Evolutionary conservation across 2,888 invertebrate species (phyloP), one percentile per base, ranked within the genome.

Genomic region (Cantharis flavilabris): DNA sequence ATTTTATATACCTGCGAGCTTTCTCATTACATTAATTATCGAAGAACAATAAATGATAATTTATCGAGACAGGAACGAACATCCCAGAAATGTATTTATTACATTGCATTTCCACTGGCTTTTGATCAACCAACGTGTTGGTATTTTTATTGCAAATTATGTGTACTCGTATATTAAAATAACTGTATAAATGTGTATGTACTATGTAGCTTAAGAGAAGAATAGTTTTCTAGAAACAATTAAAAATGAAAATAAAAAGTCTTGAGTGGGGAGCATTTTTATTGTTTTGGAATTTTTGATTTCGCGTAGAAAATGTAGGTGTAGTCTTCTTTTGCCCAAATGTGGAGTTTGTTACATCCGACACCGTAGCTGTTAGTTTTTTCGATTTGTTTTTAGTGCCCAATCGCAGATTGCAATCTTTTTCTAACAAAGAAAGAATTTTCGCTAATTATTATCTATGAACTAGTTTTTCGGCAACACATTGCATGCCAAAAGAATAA

Each of bases 21-120:
- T 23, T 14, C 73, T 70, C 62, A 64, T 63, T 33, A 71, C 75
- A 70, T 75, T 71, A 75, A 75, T 75, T 75, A 71, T 75, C 49
- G 70, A 70, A 75, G 75, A 75, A 75, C 75, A 75, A 75, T 75
- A 67, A 67, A 20, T 23, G 65, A 67, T 67, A 75, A 75, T 71
- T 75, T 70, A 75, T 70, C 33, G n/a, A 26, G 75, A 70, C 75
- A 71, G 63, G 70, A 69, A 71, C 70, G 75, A 64, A 75, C 75
- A 62, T 26, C 28, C 20, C n/a, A 63, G 69, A 69, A 69, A 69
- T 73, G 70, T 73, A 73, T 73, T 70, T 67, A 67, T 67, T 67
- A 26, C n/a, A 2, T 49, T 49, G 49, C 49, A 49, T 49, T 49
- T 49, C n/a, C n/a, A 49, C 49, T n/a, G 49, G 13, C 33, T 33